Evolutionary conservation across 1,140 invertebrate species (phyloP).

Genomic region (Ectropis grisescens): DNA sequence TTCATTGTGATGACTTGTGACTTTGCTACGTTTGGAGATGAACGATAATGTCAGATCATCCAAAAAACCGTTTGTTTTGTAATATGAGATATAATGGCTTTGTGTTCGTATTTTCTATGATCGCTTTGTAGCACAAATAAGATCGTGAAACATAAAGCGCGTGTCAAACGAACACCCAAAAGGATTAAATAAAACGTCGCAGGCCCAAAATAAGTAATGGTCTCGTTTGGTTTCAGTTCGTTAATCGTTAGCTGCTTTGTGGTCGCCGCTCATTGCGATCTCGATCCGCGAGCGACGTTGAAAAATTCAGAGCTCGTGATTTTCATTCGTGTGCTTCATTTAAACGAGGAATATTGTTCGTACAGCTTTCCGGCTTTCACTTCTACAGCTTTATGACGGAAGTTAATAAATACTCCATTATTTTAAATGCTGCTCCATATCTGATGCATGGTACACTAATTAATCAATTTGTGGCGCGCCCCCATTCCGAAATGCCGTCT

Average conservation of each 20-base stretch:
- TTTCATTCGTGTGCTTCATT: conserved; percentile 60
- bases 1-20: conserved; percentile 35
- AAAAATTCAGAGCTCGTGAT: conserved; percentile 62
- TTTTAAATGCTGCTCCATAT: no score
- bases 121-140: no score
- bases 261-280: conserved; percentile 38
- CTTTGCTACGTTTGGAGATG: conserved; percentile 22
- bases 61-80: conserved; percentile 17
- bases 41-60: conserved; percentile 16
- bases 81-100: no score
- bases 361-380: conserved; percentile 23
- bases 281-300: conserved; percentile 48
- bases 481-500: no score
- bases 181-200: conserved; percentile 8
- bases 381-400: conserved; percentile 9
- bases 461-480: no score
- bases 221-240: conserved; percentile 48
- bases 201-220: conserved; percentile 23
- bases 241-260: conserved; percentile 40
- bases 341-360: conserved; percentile 54
- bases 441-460: no score
- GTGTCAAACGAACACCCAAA: background rate
- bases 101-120: no score
- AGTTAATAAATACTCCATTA: conserved; percentile 2
- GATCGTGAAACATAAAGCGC: no score